These are phyloP conservation scores for Brachionus rubens DNA, from an alignment of 1,140 invertebrate genomes.

Conservation along the genomic window DNA sequence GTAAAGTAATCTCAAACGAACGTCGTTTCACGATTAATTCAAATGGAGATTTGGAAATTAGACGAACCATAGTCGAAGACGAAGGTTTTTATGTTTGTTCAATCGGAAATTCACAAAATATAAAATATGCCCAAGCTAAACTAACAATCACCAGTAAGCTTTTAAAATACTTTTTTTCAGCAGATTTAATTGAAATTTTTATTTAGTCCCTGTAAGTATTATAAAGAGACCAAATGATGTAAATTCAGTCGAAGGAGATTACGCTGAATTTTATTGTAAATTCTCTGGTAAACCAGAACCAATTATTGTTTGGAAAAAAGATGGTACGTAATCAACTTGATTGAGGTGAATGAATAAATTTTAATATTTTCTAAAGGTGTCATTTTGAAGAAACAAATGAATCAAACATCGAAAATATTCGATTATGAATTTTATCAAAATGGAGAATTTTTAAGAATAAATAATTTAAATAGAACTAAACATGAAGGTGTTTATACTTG, in stretches of 20 bases:
- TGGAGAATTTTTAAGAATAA: conserved; percentile 30
- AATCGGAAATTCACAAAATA: not conserved
- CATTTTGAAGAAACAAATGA: not conserved
- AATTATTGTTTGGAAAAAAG: conserved; percentile 31
- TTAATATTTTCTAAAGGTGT: not conserved
- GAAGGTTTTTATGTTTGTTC: conserved; percentile 47
- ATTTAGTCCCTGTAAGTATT: conserved; percentile 6
- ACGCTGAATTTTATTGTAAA: conserved; percentile 21
- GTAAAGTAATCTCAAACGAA: not conserved
- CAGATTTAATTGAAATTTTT: not conserved
- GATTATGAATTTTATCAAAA: conserved; percentile 11
- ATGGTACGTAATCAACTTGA: too few relatives aligned
- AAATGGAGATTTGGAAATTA: conserved; percentile 33
- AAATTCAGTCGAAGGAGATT: conserved; percentile 3
- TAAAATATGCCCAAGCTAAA: conserved; percentile 37
- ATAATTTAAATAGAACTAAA: not conserved
- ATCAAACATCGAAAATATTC: not conserved
- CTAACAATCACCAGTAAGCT: conserved; percentile 23
- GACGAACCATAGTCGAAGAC: not conserved
- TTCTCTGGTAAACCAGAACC: conserved; percentile 24
- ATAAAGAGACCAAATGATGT: conserved; percentile 26
- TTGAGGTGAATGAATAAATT: too few relatives aligned
- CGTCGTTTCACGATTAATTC: not conserved
- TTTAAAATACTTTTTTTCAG: not conserved
- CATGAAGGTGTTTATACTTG: conserved; percentile 25